Evolutionary conservation across 2,797 vertebrate genomes (phyloP).

Genomic region (Etheostoma perlongum): DNA sequence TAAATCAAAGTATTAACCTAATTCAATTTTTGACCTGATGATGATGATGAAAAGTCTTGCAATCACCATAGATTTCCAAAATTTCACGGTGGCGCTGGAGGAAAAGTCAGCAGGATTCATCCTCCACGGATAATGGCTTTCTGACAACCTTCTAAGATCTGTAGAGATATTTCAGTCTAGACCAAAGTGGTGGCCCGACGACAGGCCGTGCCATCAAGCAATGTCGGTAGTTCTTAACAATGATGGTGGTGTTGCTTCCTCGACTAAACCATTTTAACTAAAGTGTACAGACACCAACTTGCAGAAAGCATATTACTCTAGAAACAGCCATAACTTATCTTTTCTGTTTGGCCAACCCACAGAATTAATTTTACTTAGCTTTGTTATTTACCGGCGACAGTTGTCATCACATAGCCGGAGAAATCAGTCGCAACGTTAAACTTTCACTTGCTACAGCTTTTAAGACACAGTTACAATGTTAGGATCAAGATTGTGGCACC

Average conservation of each 20-base stretch:
- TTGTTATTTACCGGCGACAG: background rate
- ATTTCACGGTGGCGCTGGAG: background rate
- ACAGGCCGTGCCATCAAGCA: background rate
- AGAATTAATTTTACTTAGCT: constrained; percentile 7
- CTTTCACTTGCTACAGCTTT: background rate
- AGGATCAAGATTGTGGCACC: background rate
- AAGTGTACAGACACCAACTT: constrained; percentile 6
- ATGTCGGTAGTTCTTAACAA: background rate
- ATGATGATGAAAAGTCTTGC: background rate
- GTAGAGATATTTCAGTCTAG: background rate
- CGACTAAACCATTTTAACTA: background rate
- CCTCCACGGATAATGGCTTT: background rate
- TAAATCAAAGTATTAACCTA: background rate
- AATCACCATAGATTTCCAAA: background rate
- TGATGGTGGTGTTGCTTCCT: background rate
- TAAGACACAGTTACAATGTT: background rate
- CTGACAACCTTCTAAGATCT: background rate
- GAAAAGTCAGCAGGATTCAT: background rate
- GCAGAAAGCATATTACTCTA: background rate
- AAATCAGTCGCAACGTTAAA: background rate
- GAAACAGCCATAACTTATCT: background rate
- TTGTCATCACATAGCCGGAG: background rate
- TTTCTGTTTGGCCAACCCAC: constrained; percentile 1
- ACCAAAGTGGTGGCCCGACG: background rate
- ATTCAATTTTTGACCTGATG: background rate